Evolutionary conservation across 2,888 invertebrate genomes (phyloP).

Genomic region (Caenorhabditis sp.): DNA sequence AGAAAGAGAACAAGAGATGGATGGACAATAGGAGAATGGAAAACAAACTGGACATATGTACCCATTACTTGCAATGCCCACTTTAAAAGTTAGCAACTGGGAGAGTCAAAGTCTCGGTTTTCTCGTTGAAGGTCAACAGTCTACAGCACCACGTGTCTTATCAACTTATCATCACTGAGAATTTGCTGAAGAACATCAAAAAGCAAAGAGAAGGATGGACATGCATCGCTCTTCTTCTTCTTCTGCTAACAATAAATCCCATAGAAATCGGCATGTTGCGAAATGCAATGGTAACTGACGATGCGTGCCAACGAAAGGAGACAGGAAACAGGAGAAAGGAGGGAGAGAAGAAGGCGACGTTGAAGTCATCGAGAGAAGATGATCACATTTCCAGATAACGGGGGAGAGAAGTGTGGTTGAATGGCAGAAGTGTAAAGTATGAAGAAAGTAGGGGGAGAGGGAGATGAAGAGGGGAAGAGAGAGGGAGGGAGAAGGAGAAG

Average conservation of each 20-base stretch:
- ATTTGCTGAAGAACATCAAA: neutral
- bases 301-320: constrained; percentile 39
- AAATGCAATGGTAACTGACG: constrained; percentile 45
- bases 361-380: constrained; percentile 15
- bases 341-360: constrained; percentile 13
- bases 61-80: too few relatives aligned
- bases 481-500: constrained; percentile 9
- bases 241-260: too few relatives aligned
- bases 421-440: constrained; percentile 41
- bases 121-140: too few relatives aligned
- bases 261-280: constrained; percentile 23
- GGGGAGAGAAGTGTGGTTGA: constrained; percentile 15
- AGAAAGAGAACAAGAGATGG: too few relatives aligned
- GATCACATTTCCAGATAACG: constrained; percentile 52
- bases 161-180: neutral
- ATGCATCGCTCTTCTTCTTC: too few relatives aligned
- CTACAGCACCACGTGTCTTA: neutral
- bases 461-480: constrained; percentile 10
- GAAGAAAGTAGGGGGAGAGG: constrained; percentile 22
- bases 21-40: too few relatives aligned
- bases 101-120: too few relatives aligned
- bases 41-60: too few relatives aligned
- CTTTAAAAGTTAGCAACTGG: too few relatives aligned
- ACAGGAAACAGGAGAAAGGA: constrained; percentile 18
- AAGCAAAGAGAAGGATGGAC: too few relatives aligned